These are phyloP conservation scores for Cygnus buccinator DNA, from an alignment of 2,113 vertebrate species.

Conservation along the genomic window DNA sequence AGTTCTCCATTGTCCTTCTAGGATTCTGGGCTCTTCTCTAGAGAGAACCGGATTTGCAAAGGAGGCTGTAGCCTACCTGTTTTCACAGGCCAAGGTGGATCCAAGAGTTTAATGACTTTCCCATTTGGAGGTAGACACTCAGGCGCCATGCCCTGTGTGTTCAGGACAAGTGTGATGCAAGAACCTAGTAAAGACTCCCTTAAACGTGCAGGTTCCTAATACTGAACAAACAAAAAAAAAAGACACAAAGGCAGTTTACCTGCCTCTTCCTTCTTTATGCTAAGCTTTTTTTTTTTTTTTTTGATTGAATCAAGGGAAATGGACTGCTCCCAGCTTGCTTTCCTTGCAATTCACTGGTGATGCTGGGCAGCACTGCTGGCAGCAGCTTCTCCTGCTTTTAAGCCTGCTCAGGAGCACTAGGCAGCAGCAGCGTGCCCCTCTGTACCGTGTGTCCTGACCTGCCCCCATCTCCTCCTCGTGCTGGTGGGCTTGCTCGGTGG, in stretches of 20 bases:
- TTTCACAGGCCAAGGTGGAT: background rate
- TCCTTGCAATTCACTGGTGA: background rate
- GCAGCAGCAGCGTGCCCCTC: background rate
- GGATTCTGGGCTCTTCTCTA: background rate
- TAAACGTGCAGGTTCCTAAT: background rate
- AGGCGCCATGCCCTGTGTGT: background rate
- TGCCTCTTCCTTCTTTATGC: background rate
- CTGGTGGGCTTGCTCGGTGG: background rate
- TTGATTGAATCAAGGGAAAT: background rate
- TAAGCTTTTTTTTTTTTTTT: background rate
- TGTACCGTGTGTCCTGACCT: background rate
- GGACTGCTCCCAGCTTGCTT: background rate
- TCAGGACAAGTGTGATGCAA: conserved; percentile 27
- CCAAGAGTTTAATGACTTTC: background rate
- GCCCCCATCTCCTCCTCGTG: background rate
- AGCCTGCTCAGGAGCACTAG: background rate
- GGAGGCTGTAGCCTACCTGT: background rate
- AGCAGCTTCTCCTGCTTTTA: background rate
- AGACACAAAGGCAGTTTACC: background rate
- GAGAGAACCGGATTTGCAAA: background rate
- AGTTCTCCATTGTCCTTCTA: background rate
- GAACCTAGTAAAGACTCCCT: background rate
- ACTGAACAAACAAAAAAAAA: background rate
- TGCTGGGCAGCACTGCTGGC: background rate
- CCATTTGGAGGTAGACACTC: background rate